Conservation (phyloP, 2,888 invertebrate species). For the Galerucella calmariensis region DNA sequence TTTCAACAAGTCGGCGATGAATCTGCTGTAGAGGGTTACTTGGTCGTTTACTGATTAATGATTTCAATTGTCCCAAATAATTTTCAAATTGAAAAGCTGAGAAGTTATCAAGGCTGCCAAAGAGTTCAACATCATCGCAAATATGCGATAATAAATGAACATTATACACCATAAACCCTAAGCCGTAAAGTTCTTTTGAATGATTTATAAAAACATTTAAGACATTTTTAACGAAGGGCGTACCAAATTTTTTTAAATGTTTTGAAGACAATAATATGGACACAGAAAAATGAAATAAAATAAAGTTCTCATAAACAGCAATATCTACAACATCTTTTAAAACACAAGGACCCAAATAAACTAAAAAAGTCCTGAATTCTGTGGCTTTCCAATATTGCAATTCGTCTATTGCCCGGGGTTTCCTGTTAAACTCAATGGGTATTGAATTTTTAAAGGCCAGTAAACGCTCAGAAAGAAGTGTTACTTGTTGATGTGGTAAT, state of each 20-base stretch:
- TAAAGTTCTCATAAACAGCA: conserved; percentile 14
- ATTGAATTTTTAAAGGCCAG: background rate
- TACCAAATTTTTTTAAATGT: conserved; percentile 9
- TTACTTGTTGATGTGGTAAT: conserved; percentile 2
- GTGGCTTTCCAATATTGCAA: conserved; percentile 19
- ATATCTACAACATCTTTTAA: conserved; percentile 15
- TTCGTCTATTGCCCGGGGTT: conserved; percentile 18
- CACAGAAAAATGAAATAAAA: conserved; percentile 11
- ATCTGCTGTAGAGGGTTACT: conserved; percentile 19
- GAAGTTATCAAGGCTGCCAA: conserved; percentile 28
- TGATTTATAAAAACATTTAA: background rate
- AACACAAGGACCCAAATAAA: conserved; percentile 3
- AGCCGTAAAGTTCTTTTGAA: background rate
- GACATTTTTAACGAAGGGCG: conserved; percentile 5
- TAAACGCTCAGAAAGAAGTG: conserved; percentile 8
- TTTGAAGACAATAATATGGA: conserved; percentile 7
- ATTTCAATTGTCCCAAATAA: conserved; percentile 30
- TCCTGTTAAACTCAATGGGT: conserved; percentile 23
- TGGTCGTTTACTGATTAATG: conserved; percentile 22
- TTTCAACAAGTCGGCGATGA: too few relatives aligned
- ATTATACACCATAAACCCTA: conserved; percentile 33
- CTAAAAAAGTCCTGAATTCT: conserved; percentile 14
- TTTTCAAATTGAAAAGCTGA: conserved; percentile 40
- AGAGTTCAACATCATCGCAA: conserved; percentile 36
- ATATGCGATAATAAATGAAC: conserved; percentile 39